A percentile compares a stretch with the other conserved stretches of the same genome.
These are phyloP conservation scores for Gouania willdenowi DNA, from an alignment of 2,797 vertebrate species.

Conservation along the genomic window DNA sequence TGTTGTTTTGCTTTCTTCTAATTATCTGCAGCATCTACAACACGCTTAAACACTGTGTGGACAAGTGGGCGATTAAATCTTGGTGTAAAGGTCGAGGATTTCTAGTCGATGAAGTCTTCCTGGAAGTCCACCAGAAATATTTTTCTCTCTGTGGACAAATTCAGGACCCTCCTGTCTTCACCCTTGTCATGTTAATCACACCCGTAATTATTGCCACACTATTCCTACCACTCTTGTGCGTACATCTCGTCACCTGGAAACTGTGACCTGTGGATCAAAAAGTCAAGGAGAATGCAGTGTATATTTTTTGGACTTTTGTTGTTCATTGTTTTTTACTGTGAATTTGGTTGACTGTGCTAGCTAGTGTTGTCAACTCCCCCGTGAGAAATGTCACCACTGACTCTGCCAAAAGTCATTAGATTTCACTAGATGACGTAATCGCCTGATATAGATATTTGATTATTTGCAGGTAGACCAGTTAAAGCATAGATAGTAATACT, in stretches of 20 bases:
- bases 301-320: too few relatives aligned
- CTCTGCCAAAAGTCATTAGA: too few relatives aligned
- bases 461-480: too few relatives aligned
- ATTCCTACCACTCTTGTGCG: slow-evolving; percentile 50
- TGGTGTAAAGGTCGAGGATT: slow-evolving; percentile 12
- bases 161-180: slow-evolving; percentile 47
- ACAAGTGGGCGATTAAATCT: accelerated
- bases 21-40: slow-evolving; percentile 56
- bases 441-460: too few relatives aligned
- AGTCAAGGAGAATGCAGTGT: too few relatives aligned
- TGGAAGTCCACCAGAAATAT: slow-evolving; percentile 60
- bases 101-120: slow-evolving; percentile 51
- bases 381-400: too few relatives aligned
- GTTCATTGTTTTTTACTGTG: too few relatives aligned
- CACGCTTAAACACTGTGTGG: slow-evolving; percentile 49
- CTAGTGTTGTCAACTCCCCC: too few relatives aligned
- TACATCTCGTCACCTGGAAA: slow-evolving; percentile 8
- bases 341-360: too few relatives aligned
- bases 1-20: background rate
- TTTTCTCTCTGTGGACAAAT: slow-evolving; percentile 50
- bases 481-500: too few relatives aligned
- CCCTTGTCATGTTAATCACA: slow-evolving; percentile 44
- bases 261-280: too few relatives aligned
- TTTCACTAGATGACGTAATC: too few relatives aligned
- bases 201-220: slow-evolving; percentile 51